Evolutionary conservation across 2,113 vertebrate genomes (phyloP), one percentile per base, ranked within the genome.

Genomic region (Indri indri): DNA sequence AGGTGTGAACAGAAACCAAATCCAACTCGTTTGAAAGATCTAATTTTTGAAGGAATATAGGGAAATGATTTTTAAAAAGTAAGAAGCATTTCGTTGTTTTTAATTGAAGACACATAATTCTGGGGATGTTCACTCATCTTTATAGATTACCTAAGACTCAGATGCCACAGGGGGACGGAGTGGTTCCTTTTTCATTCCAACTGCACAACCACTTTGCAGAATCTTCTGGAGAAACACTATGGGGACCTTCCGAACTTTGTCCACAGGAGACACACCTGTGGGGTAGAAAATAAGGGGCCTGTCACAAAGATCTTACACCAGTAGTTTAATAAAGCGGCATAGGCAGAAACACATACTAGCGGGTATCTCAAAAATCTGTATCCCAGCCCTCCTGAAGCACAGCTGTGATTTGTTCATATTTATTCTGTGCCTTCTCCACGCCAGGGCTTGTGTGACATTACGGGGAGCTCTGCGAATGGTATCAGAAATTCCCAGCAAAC

Each of bases 301-400:
- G 8, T 9, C 25, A 18, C 18, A 6, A 6, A 34, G 8, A 4
- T n/a, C 59, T n/a, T 27, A 0, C 6, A 4, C 20, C 27, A 32
- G 22, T 22, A 0, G n/a, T 0, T 50, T 5, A 27, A 27, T 16
- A 27, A 81, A 22, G 37, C 3, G 0, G 3, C 1, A 3, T 0
- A 13, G 47, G 11, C 3, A 12, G 65, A n/a, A 42, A 18, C 0
- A 1, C 2, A 6, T 9, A 16, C 2, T 8, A 20, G 6, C 1
- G 2, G 14, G 12, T 11, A 10, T 40, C 25, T 81, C 76, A 40
- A 2, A 34, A 20, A 5, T 30, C 20, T 18, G 0, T 3, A 0
- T 22, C 5, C 9, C 3, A 14, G 42, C 5, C 34, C 6, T 9
- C 3, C 12, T 10, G 20, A 63, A 47, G 20, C 11, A 11, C 52